Evolutionary conservation across 2,113 vertebrate genomes (phyloP).

Genomic region (Aptenodytes patagonicus): DNA sequence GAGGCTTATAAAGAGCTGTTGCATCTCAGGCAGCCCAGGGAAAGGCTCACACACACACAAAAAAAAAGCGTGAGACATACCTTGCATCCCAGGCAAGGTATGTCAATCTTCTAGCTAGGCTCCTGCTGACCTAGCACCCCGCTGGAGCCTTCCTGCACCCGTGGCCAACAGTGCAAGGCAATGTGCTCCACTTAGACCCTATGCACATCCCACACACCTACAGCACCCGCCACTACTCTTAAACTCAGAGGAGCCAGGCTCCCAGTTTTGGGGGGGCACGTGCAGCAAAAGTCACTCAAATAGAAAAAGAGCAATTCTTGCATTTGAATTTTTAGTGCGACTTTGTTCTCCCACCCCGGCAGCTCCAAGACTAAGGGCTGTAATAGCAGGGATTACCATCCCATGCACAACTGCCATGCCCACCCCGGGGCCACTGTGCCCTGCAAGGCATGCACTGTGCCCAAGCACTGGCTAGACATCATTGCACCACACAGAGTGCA

Average conservation of each 20-base stretch:
- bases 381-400: not conserved
- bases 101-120: not conserved
- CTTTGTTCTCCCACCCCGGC: not conserved
- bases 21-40: not conserved
- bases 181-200: rapidly evolving
- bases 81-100: not conserved
- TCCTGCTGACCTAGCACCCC: not conserved
- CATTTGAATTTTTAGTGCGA: not conserved
- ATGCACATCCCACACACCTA: not conserved
- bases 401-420: not conserved
- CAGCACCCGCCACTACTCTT: not conserved
- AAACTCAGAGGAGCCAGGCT: not conserved
- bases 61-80: not conserved
- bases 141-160: not conserved
- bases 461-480: not conserved
- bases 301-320: not conserved
- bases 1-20: not conserved
- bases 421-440: not conserved
- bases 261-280: not conserved
- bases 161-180: not conserved
- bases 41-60: not conserved
- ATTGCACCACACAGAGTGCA: not conserved
- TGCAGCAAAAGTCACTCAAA: not conserved
- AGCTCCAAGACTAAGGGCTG: not conserved
- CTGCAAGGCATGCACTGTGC: not conserved